phyloP scores from a whole-genome alignment of 2,888 invertebrate genomes.

The Osmoderma eremita region DNA sequence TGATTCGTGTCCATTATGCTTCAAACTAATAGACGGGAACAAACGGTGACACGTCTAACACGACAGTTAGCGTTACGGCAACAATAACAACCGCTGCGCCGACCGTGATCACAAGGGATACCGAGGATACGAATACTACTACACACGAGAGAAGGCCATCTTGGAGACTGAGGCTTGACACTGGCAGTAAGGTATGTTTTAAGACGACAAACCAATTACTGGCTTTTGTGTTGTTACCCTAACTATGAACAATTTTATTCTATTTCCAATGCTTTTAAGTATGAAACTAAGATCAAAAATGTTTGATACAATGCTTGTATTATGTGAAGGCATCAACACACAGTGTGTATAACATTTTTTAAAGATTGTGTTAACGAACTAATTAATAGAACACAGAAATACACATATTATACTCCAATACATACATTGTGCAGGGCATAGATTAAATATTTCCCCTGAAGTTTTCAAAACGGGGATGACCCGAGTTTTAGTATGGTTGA shows the following conservation, averaged over 20 bases:
- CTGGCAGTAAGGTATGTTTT: slow-evolving; percentile 81
- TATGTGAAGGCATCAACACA: too few species aligned
- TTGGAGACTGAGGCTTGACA: slow-evolving; percentile 89
- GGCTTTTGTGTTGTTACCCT: neutral
- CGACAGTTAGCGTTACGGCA: slow-evolving; percentile 64
- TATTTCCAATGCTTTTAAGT: neutral
- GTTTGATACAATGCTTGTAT: too few species aligned
- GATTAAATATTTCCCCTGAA: too few species aligned
- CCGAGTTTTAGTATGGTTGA: too few species aligned
- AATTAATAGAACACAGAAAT: too few species aligned
- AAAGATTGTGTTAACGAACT: too few species aligned
- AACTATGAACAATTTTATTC: too few species aligned
- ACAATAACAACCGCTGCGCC: slow-evolving; percentile 69
- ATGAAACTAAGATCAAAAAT: slow-evolving; percentile 10
- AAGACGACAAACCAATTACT: neutral
- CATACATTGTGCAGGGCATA: too few species aligned
- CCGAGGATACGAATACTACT: slow-evolving; percentile 57
- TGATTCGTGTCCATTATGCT: slow-evolving; percentile 36
- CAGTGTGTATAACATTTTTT: too few species aligned
- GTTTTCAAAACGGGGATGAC: too few species aligned
- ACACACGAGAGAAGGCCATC: slow-evolving; percentile 85
- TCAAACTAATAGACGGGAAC: slow-evolving; percentile 57
- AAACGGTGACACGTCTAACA: slow-evolving; percentile 54
- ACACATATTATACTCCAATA: too few species aligned
- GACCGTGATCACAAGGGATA: slow-evolving; percentile 56